phyloP scores from a whole-genome alignment of 2,797 vertebrate species.

The Poliocrania exsul region DNA sequence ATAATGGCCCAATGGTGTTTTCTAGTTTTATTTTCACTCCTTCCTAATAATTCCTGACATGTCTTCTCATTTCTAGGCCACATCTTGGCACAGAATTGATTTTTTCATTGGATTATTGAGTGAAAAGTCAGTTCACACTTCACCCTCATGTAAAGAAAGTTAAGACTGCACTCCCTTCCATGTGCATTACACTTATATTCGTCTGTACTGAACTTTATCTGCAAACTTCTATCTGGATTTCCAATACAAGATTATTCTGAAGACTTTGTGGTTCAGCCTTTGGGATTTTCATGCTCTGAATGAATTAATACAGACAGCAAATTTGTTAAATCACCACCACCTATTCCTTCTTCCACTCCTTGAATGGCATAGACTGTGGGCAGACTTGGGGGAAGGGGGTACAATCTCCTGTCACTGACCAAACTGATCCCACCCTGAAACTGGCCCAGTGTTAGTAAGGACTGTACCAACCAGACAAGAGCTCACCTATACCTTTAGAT shows the following conservation, averaged over 20 bases:
- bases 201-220: not conserved
- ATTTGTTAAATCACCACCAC: not conserved
- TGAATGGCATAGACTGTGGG: fast-evolving
- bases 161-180: not conserved
- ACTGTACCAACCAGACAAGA: not conserved
- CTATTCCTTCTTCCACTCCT: not conserved
- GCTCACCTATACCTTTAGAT: not conserved
- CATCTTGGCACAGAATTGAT: not conserved
- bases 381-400: not conserved
- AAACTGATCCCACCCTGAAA: not conserved
- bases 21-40: not conserved
- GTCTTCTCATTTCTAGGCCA: not conserved
- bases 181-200: not conserved
- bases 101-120: not conserved
- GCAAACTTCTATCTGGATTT: not conserved
- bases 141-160: not conserved
- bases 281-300: not conserved
- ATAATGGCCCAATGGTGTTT: not conserved
- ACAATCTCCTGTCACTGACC: not conserved
- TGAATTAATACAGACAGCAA: not conserved
- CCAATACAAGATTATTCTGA: not conserved
- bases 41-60: not conserved
- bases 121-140: not conserved
- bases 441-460: not conserved
- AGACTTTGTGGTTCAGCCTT: not conserved